Evolutionary conservation across 2,888 invertebrate genomes (phyloP).

Genomic region (Agonopterix alstromeriana): DNA sequence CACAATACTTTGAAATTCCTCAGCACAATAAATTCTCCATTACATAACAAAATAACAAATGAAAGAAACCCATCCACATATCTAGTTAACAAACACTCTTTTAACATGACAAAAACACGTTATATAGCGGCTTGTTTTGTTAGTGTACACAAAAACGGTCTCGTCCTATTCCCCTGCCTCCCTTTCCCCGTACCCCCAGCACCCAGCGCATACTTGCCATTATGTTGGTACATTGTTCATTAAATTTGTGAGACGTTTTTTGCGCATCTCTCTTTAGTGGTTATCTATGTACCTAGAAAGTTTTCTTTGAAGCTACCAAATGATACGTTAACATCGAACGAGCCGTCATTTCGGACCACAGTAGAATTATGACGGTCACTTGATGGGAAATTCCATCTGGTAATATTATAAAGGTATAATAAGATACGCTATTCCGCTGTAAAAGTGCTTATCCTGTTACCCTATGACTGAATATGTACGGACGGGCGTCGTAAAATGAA

Average conservation of each 20-base stretch:
- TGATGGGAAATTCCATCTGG: slow-evolving; percentile 14
- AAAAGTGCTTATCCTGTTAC: no score
- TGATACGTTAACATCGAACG: slow-evolving; percentile 29
- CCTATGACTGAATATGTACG: no score
- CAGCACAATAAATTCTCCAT: no score
- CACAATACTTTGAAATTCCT: no score
- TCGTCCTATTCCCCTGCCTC: slow-evolving; percentile 15
- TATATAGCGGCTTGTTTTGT: slow-evolving; percentile 18
- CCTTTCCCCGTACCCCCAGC: slow-evolving; percentile 7
- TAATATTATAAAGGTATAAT: slow-evolving; percentile 7
- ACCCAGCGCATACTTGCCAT: slow-evolving; percentile 14
- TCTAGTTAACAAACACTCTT: not conserved
- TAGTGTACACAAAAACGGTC: slow-evolving; percentile 32
- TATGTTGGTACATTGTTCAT: slow-evolving; percentile 39
- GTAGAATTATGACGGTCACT: slow-evolving; percentile 20
- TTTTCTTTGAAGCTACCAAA: slow-evolving; percentile 30
- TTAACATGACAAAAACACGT: slow-evolving; percentile 19
- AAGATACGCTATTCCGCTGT: not conserved
- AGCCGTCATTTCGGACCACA: slow-evolving; percentile 17
- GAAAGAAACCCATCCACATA: no score
- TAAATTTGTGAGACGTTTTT: slow-evolving; percentile 35
- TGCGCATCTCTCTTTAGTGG: slow-evolving; percentile 12
- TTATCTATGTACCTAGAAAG: slow-evolving; percentile 21
- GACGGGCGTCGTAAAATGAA: no score
- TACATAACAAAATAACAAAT: no score